Evolutionary conservation across 2,888 invertebrate species (phyloP).

Genomic region (Spialia ferax): DNA sequence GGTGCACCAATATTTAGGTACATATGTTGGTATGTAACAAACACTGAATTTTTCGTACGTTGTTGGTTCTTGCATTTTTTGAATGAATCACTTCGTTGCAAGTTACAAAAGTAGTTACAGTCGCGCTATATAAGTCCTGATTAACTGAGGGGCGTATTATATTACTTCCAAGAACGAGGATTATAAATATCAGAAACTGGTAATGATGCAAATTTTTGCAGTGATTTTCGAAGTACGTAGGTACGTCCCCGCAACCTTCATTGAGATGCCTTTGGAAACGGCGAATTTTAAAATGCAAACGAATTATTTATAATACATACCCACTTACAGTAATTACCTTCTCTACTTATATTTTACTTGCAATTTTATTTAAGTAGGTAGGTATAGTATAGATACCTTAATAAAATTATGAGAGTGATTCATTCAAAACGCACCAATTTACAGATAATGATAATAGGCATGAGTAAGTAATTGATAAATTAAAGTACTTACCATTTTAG

Average conservation of each 20-base stretch:
- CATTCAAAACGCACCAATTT: background rate
- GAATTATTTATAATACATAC: no score
- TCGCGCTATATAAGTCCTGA: slow-evolving; percentile 15
- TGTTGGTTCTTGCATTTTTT: slow-evolving; percentile 20
- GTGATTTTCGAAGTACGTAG: slow-evolving; percentile 22
- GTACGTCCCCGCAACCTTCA: no score
- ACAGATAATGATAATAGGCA: no score
- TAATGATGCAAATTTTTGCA: slow-evolving; percentile 33
- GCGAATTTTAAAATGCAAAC: slow-evolving; percentile 24
- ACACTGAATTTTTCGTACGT: slow-evolving; percentile 21
- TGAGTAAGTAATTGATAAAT: no score
- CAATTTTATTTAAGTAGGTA: no score
- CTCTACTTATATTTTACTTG: no score
- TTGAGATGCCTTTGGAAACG: slow-evolving; percentile 15
- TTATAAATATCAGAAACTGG: slow-evolving; percentile 32
- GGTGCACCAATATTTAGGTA: slow-evolving; percentile 5
- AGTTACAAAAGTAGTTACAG: slow-evolving; percentile 6
- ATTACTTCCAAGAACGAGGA: slow-evolving; percentile 32
- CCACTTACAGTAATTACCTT: no score
- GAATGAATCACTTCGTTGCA: slow-evolving; percentile 32
- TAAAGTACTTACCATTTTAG: background rate
- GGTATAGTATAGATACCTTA: no score
- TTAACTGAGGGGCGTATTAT: slow-evolving; percentile 21
- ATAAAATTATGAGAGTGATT: slow-evolving; percentile 16
- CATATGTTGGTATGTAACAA: slow-evolving; percentile 15